Evolutionary conservation across 2,113 vertebrate genomes (phyloP), one percentile per base, ranked within the genome.

Genomic region (Prietella phreatophila): DNA sequence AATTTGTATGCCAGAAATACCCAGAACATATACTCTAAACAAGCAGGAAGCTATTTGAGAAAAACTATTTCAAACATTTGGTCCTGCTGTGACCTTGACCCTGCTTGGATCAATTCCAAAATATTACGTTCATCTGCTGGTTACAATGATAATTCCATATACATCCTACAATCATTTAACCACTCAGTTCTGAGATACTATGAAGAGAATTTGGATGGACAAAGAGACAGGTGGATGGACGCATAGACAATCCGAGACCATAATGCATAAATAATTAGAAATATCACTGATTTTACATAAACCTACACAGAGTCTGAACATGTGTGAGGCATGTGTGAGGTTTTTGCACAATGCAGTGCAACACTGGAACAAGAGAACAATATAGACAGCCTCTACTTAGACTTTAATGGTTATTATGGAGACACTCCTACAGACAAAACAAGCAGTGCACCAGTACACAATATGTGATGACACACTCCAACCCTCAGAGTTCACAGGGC

Each of bases 401-500:
- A 63, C 61, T 63, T 39, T 80, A 61, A 60, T 22, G 22, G 27
- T 15, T 25, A 3, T 20, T 11, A 36, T 25, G 20, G 33, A 80
- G 81, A 67, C 65, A 55, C 63, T 78, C 81, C n/a, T 42, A 81
- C 60, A 73, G 39, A 11, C 15, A 20, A 20, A 20, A 73, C 55
- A 61, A 78, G 69, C 50, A 85, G 14, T 1, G 33, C 22, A 42
- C 73, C n/a, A 69, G 15, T 53, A 58, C 61, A 69, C 67, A 87
- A 67, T 63, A 67, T 20, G 5, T 55, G 30, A 69, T 67, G 81
- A 56, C 36, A 61, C 42, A 11, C 71, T 39, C 53, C 75, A 58
- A 53, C 81, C 69, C 30, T 10, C n/a, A 27, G 86, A 86, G 89
- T 94, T 94, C 93, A 94, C 93, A 94, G 92, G 86, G 89, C 61